Base-by-base conservation (phyloP, 2,888 invertebrate genomes). In the Mechanitis mazaeus region DNA sequence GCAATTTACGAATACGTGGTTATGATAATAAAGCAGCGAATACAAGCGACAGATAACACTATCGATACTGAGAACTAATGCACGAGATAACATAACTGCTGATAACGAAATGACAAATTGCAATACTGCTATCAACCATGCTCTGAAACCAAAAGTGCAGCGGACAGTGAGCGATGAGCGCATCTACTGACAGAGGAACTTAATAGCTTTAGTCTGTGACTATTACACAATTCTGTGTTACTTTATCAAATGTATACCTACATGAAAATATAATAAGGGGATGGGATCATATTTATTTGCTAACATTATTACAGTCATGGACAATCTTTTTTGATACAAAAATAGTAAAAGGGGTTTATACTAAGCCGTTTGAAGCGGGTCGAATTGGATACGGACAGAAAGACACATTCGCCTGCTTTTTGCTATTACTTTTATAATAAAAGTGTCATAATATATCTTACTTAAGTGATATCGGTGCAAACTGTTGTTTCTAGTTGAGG, bases 281-380 rank as follows among this genome's bases (percentile, higher is more conserved):
- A 67, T 58, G 72, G 84, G 84, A 86, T 85, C 84, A 82, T 80
- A 74, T 75, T 70, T 81, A 85, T 87, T 89, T 87, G 85, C 82
- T 83, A 86, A 87, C 80, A 81, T 81, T 80, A 85, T 83, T 79
- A 84, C 83, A 78, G 83, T 81, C 80, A 81, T 79, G 83, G 85
- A 79, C 85, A 83, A 86, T 87, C 84, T 80, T 83, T 84, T 76
- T 79, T 82, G 84, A 83, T 83, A 85, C 79, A 83, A 85, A 85
- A 87, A 87, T 79, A 83, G 78, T 84, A 87, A 87, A 87, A 84
- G 83, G 89, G 88, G 79, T 87, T 87, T 80, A 85, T 69, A 67
- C 68, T 87, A 88, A 89, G 86, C 90, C 84, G 68, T 83, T 88
- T 90, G 90, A 90, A 79, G 83, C 84, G 89, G 90, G 90, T 89